Percentiles rank a stretch among this genome's conserved stretches.
Evolutionary conservation across 2,113 vertebrate species (phyloP).

Genomic region (Megaceryle torquata): DNA sequence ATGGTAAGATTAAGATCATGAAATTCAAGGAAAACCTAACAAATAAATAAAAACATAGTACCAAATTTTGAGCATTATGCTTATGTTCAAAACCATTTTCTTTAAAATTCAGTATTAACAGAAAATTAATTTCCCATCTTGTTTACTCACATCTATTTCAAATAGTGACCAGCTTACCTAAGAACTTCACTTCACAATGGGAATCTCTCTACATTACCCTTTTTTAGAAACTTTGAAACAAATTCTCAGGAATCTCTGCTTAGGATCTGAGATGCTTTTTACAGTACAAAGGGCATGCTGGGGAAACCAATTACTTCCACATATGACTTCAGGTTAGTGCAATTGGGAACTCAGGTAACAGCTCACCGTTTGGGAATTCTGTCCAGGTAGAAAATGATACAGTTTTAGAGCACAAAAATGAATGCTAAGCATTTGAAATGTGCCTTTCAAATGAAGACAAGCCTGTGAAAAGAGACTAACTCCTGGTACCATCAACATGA

Average conservation of each 20-base stretch:
- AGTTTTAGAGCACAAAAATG: neutral
- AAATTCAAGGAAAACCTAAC: neutral
- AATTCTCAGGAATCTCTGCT: neutral
- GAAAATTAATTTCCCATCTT: neutral
- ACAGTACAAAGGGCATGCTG: neutral
- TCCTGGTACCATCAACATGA: neutral
- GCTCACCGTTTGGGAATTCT: neutral
- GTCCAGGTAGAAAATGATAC: neutral
- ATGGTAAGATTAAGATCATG: neutral
- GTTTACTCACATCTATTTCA: neutral
- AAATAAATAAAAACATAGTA: neutral
- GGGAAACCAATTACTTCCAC: neutral
- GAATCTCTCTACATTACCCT: neutral
- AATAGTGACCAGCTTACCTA: neutral
- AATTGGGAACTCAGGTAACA: neutral
- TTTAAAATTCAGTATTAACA: neutral
- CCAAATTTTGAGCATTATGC: neutral
- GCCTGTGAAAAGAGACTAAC: neutral
- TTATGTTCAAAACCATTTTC: neutral
- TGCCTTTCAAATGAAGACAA: neutral
- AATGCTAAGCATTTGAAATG: neutral
- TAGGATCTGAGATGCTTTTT: neutral
- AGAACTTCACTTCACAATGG: neutral
- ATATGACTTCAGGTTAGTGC: neutral
- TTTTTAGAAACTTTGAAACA: neutral